Base-by-base conservation (phyloP, 2,888 invertebrate genomes). In the Eupithecia subfuscata region DNA sequence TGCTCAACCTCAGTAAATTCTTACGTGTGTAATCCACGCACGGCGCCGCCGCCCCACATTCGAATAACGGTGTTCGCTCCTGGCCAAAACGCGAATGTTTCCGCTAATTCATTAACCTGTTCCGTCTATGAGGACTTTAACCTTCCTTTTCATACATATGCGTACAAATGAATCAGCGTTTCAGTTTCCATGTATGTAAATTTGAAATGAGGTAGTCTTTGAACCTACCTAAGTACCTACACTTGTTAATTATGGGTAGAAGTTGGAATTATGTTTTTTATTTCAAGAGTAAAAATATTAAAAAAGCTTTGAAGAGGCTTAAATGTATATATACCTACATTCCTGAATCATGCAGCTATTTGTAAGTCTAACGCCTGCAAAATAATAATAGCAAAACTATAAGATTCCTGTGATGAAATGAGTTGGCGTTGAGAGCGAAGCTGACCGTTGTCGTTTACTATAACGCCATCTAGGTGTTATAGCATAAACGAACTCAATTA, bases 61-160 rank as follows among this genome's bases (percentile, higher is more conserved):
- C 79, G 79, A 52, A 45, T 90, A 91, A 91, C 92, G 91, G 92
- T 88, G 87, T 82, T 80, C 79, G 82, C 86, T 88, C 90, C 91
- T 91, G 89, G 85, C 88, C 88, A 89, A 90, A 90, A 87, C 88
- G 88, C 83, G 80, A 82, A 83, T 86, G 85, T 88, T 87, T 89
- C 89, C 88, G 88, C 89, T 86, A 89, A 89, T 89, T 90, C 72
- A 90, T 74, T 74, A 74, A 88, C 88, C 87, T 88, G 89, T 85
- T 60, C 86, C 83, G 82, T 85, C 83, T 84, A 85, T 79, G 85
- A 84, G 88, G 87, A 83, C 87, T 87, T 87, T 85, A 84, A 88
- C 87, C 88, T 88, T 88, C 83, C 81, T 81, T 82, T 81, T 86
- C 82, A 76, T 81, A 67, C 65, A 34, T 64, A 64, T 60, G 25